Evolutionary conservation across 2,888 invertebrate genomes (phyloP), one percentile per base, ranked within the genome.

Genomic region (Seira ritae): DNA sequence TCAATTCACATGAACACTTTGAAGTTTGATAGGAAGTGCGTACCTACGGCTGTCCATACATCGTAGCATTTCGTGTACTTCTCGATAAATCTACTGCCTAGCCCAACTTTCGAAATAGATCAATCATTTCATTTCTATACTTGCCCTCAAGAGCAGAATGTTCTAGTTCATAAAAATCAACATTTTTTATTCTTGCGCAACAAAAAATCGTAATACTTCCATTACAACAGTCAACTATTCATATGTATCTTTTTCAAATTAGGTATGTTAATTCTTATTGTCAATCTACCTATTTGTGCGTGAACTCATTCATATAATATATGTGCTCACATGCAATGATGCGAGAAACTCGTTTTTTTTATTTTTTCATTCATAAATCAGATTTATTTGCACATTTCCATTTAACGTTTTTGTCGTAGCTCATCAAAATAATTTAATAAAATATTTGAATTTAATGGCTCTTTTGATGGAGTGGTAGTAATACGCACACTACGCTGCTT

Each of bases 291-390:
- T 17, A 55, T 55, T 55, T 15, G 17, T 55, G 55, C 55, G 55
- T n/a, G 55, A 17, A 55, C 15, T 1, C 12, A 55, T 15, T 2
- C 15, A 12, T 8, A n/a, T 31, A 31, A 31, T 31, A 8, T 31
- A 8, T 31, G 31, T 55, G 55, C 15, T 42, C 6, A 12, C 3
- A 55, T 55, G 6, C 55, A 55, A 17, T 55, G 55, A 55, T 55
- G 55, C 55, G 55, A 12, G 15, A 12, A 55, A 55, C 3, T 12
- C 15, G 3, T 3, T 55, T 55, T 55, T 31, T 31, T 31, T 31
- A 31, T 4, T 31, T 31, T 76, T 72, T 82, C 76, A 60, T 82
- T 82, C 81, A 82, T 76, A 76, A 82, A 72, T 82, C 76, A 71
- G 81, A 82, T 82, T 82, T 82, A 82, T 82, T 82, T 72, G 65